Conservation (phyloP, 2,113 vertebrate genomes). For the Cephalopholis sonnerati region DNA sequence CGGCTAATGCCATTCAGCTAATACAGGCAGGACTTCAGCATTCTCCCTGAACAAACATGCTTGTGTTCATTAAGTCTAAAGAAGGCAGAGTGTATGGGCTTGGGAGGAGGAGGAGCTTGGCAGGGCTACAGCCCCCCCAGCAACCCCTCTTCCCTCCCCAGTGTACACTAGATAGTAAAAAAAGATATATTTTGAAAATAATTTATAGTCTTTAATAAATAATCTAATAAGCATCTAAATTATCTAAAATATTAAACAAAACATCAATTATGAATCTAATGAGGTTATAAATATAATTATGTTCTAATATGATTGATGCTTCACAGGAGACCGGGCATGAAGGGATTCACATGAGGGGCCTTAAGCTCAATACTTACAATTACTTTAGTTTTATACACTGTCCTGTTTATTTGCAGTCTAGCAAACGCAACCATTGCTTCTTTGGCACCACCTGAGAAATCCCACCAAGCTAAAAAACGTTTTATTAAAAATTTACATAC, state of each 20-base stretch:
- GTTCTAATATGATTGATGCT: slow-evolving; percentile 55
- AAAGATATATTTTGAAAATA: slow-evolving; percentile 25
- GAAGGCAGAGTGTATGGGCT: background rate
- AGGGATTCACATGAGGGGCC: slow-evolving; percentile 24
- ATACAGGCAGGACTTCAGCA: background rate
- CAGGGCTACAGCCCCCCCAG: background rate
- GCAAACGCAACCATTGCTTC: slow-evolving; percentile 49
- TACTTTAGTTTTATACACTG: slow-evolving; percentile 47
- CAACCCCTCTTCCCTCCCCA: background rate
- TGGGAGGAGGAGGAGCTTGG: background rate
- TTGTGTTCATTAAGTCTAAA: background rate
- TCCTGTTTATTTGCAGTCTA: slow-evolving; percentile 41
- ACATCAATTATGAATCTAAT: slow-evolving; percentile 57
- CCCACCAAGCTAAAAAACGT: slow-evolving; percentile 31
- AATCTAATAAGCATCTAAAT: slow-evolving; percentile 39
- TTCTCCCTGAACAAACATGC: background rate
- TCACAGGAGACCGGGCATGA: slow-evolving; percentile 39
- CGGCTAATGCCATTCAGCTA: background rate
- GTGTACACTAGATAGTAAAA: background rate
- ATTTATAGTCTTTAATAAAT: slow-evolving; percentile 49
- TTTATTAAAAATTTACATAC: slow-evolving; percentile 76
- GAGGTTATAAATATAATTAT: slow-evolving; percentile 56
- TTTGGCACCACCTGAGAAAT: slow-evolving; percentile 68
- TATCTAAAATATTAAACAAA: slow-evolving; percentile 58
- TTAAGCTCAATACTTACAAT: slow-evolving; percentile 57